Base-by-base conservation (phyloP, 2,797 vertebrate species). In the Chanos chanos region DNA sequence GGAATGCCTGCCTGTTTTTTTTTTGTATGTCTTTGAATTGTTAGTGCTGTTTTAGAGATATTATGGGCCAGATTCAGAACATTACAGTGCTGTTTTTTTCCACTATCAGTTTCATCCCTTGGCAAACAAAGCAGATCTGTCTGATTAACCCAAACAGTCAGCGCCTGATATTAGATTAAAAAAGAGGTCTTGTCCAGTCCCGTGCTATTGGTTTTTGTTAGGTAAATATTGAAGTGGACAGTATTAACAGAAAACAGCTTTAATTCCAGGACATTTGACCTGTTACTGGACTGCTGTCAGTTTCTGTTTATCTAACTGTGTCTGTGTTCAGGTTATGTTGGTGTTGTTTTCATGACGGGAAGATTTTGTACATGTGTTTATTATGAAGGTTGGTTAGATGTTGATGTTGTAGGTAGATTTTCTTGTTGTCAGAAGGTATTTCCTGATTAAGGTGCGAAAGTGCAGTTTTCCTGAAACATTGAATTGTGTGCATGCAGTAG, bases 221-320 rank as follows among this genome's bases (percentile, higher is more conserved):
- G 12, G n/a, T 28, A 22, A 39, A 16, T 8, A n/a, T 40, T 49
- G 24, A 45, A 15, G 37, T 24, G 56, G 18, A 40, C 52, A 19
- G 10, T 39, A 39, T 52, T 55, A 24, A 55, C 33, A 31, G 58
- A 55, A 62, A 59, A 64, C 55, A 21, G 5, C 7, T 27, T 44
- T 18, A 44, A 60, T 44, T 36, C 51, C 22, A 34, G 51, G 57
- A 37, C 44, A 31, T 9, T 24, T n/a, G 4, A 33, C 4, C 13
- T 41, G 12, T 44, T 37, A 40, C 47, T 54, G 33, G 15, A 28
- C 39, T 47, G 43, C 61, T 61, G 51, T 61, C 28, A 56, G 56
- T 55, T 54, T 36, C 58, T 41, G 33, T 45, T 33, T 27, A 41
- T 24, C 24, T 61, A 8, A 5, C n/a, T n/a, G n/a, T n/a, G n/a